Conservation (phyloP, 2,113 vertebrate genomes). For the Sinocyclocheilus grahami region DNA sequence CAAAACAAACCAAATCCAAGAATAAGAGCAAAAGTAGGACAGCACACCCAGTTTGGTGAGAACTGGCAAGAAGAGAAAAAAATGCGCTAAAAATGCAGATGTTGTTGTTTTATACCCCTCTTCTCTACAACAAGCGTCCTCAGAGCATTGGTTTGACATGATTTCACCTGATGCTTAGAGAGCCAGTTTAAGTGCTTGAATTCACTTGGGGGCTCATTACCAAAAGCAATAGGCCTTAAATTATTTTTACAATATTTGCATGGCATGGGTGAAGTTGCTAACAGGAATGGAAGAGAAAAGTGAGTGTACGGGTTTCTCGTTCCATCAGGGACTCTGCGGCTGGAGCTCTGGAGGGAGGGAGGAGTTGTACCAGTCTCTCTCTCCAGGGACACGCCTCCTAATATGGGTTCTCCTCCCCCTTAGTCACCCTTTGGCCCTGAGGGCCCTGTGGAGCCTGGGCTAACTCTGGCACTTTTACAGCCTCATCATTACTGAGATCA, state of each 20-base stretch:
- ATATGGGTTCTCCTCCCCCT: slow-evolving; percentile 63
- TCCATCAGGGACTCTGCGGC: slow-evolving; percentile 32
- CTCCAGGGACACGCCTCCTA: slow-evolving; percentile 57
- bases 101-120: slow-evolving; percentile 57
- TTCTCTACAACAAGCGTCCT: slow-evolving; percentile 58
- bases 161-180: slow-evolving; percentile 70
- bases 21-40: slow-evolving; percentile 45
- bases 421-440: slow-evolving; percentile 69
- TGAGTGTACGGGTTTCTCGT: not conserved
- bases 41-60: slow-evolving; percentile 42
- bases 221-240: slow-evolving; percentile 66
- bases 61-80: slow-evolving; percentile 24
- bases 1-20: slow-evolving; percentile 46
- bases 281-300: slow-evolving; percentile 52
- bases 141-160: slow-evolving; percentile 66
- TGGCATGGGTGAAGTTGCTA: slow-evolving; percentile 47
- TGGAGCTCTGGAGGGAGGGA: slow-evolving; percentile 34
- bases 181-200: slow-evolving; percentile 65
- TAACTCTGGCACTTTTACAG: slow-evolving; percentile 79
- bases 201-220: slow-evolving; percentile 76
- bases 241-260: slow-evolving; percentile 57
- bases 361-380: slow-evolving; percentile 57
- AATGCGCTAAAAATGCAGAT: slow-evolving; percentile 56
- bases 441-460: slow-evolving; percentile 71
- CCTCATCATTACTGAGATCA: slow-evolving; percentile 81